These are phyloP conservation scores for Sciurus niger DNA, from an alignment of 2,113 vertebrate genomes.

Conservation along the genomic window DNA sequence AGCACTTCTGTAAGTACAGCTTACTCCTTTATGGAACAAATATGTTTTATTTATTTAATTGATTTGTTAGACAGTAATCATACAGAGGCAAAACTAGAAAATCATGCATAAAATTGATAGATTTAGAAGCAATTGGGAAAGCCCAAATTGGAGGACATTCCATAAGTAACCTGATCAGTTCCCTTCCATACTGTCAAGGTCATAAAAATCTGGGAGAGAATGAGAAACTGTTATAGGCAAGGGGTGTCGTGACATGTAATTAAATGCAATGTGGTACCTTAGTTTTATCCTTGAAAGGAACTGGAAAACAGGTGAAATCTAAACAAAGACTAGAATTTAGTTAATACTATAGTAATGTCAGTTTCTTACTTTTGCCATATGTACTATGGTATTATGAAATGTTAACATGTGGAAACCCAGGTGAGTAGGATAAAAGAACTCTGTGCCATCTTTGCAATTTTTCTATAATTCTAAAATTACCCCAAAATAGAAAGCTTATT, in stretches of 20 bases:
- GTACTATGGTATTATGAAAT: neutral
- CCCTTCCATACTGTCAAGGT: neutral
- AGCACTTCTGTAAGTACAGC: neutral
- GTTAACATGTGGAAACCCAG: neutral
- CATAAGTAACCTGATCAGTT: neutral
- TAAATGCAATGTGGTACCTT: neutral
- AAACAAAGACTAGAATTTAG: neutral
- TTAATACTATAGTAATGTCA: neutral
- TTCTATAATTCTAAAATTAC: constrained; percentile 44
- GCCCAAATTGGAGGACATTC: neutral
- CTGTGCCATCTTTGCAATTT: neutral
- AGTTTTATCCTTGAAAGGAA: neutral
- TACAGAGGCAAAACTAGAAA: neutral
- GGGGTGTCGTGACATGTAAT: neutral
- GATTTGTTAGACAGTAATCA: neutral
- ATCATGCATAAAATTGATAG: neutral
- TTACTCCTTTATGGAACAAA: neutral
- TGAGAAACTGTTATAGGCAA: neutral
- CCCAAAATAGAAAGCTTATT: neutral
- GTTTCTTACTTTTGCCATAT: neutral
- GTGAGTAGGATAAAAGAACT: neutral
- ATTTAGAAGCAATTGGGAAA: neutral
- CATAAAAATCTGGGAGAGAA: neutral
- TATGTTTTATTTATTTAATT: neutral
- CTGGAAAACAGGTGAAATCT: neutral